Percentiles rank a stretch among this genome's conserved stretches.
Evolutionary conservation across 1,140 invertebrate genomes (phyloP).

Genomic region (Drosophila varians): DNA sequence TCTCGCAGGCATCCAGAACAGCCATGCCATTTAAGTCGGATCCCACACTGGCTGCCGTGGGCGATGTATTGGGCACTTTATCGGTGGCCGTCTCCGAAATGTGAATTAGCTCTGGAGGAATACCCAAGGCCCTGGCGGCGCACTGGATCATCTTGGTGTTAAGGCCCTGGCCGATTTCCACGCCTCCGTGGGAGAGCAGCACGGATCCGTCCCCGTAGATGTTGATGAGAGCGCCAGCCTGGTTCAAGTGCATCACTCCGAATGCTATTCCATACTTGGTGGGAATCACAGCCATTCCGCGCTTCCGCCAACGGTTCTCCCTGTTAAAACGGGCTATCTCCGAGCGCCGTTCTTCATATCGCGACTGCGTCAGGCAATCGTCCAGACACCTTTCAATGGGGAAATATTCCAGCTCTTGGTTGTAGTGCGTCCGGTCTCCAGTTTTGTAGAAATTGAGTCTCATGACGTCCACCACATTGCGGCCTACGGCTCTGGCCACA

Average conservation of each 20-base stretch:
- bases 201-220: slow-evolving; percentile 97
- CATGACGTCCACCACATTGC: slow-evolving; percentile 86
- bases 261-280: slow-evolving; percentile 96
- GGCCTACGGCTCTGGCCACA: slow-evolving; percentile 89
- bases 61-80: slow-evolving; percentile 96
- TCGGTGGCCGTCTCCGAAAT: slow-evolving; percentile 95
- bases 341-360: slow-evolving; percentile 87
- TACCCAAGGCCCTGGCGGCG: slow-evolving; percentile 89
- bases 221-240: slow-evolving; percentile 94
- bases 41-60: slow-evolving; percentile 95
- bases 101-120: slow-evolving; percentile 91
- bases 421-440: slow-evolving; percentile 91
- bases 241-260: slow-evolving; percentile 91
- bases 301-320: slow-evolving; percentile 93
- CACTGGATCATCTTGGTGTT: slow-evolving; percentile 98
- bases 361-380: slow-evolving; percentile 90
- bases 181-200: slow-evolving; percentile 94
- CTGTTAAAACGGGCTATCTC: slow-evolving; percentile 90
- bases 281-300: slow-evolving; percentile 93
- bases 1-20: slow-evolving; percentile 93
- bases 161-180: slow-evolving; percentile 98
- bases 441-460: slow-evolving; percentile 92
- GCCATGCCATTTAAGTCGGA: slow-evolving; percentile 99
- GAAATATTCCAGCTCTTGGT: slow-evolving; percentile 90
- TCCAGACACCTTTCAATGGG: slow-evolving; percentile 92